Percentiles rank a stretch among this genome's conserved stretches.
Conservation (phyloP, 2,113 vertebrate species). For the Apodemus sylvaticus region DNA sequence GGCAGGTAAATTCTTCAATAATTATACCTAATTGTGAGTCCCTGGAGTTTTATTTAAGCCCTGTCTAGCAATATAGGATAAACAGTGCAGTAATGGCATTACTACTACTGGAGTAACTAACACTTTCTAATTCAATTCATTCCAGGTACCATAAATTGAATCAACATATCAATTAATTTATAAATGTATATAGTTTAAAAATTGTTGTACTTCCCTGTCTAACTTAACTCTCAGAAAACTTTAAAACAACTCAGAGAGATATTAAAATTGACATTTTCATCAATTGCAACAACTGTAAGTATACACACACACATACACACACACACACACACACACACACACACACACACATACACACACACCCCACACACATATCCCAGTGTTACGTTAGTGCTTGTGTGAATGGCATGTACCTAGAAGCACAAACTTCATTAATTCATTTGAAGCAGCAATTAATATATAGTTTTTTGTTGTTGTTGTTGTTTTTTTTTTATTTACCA, state of each 20-base stretch:
- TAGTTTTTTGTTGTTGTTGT: no score
- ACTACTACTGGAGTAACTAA: not conserved
- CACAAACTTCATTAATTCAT: not conserved
- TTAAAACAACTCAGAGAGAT: not conserved
- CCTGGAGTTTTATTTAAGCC: not conserved
- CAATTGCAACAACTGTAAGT: not conserved
- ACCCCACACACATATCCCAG: not conserved
- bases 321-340: no score
- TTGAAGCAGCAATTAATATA: not conserved
- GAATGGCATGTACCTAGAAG: not conserved
- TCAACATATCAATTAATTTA: not conserved
- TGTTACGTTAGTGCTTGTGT: not conserved
- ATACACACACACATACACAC: no score
- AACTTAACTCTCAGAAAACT: not conserved
- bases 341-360: no score
- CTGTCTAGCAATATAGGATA: not conserved
- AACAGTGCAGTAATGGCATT: not conserved
- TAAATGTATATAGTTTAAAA: not conserved
- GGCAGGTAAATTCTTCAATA: not conserved
- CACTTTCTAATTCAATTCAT: not conserved
- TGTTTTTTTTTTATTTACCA: no score
- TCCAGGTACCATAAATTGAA: not conserved
- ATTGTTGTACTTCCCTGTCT: not conserved
- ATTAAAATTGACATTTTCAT: not conserved
- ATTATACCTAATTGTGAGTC: not conserved